Evolutionary conservation across 2,113 vertebrate genomes (phyloP).

Genomic region (Indri indri): DNA sequence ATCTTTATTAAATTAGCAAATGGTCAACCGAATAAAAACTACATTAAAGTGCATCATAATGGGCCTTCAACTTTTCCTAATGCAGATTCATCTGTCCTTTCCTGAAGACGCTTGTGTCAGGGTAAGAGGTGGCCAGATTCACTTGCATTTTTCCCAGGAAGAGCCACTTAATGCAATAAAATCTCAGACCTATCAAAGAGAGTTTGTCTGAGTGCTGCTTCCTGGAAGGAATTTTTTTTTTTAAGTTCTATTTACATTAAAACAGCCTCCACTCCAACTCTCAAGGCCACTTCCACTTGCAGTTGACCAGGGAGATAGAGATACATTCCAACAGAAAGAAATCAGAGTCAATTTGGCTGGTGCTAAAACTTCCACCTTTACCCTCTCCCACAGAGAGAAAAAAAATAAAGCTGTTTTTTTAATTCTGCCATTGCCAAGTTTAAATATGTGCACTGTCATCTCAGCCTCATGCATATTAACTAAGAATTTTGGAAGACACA

Average conservation of each 20-base stretch:
- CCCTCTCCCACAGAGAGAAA: background rate
- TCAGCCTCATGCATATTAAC: slow-evolving; percentile 32
- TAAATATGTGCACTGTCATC: background rate
- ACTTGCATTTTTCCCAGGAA: slow-evolving; percentile 12
- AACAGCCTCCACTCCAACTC: background rate
- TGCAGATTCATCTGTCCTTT: slow-evolving; percentile 43
- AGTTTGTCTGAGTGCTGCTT: slow-evolving; percentile 44
- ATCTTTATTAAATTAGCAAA: slow-evolving; percentile 74
- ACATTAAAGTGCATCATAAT: slow-evolving; percentile 56
- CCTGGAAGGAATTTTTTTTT: slow-evolving; percentile 65
- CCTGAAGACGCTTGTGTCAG: slow-evolving; percentile 51
- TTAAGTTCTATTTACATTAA: slow-evolving; percentile 59
- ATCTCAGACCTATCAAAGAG: slow-evolving; percentile 54
- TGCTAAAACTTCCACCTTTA: background rate
- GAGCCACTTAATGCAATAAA: slow-evolving; percentile 64
- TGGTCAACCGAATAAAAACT: slow-evolving; percentile 56
- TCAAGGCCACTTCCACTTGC: slow-evolving; percentile 14
- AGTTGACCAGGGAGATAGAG: background rate
- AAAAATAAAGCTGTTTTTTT: background rate
- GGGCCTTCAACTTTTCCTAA: slow-evolving; percentile 49
- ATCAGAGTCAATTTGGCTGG: slow-evolving; percentile 26
- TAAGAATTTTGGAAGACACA: slow-evolving; percentile 8
- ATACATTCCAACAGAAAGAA: slow-evolving; percentile 17
- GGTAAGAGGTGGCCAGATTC: slow-evolving; percentile 23
- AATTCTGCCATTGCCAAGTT: background rate